Evolutionary conservation across 2,797 vertebrate genomes (phyloP).

Genomic region (Lutjanus campechanus): DNA sequence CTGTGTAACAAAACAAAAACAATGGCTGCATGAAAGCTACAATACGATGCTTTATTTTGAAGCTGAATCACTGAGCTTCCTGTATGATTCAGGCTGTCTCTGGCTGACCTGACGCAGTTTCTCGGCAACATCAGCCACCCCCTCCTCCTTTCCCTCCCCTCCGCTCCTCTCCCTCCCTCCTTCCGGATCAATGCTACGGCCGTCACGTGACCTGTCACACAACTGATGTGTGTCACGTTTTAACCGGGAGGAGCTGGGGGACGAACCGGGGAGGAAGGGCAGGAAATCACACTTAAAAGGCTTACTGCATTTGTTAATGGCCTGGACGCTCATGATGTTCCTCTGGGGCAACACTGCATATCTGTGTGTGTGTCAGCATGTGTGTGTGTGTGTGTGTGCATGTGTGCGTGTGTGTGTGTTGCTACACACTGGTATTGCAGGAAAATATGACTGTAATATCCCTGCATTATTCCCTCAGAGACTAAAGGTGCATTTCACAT

Average conservation of each 20-base stretch:
- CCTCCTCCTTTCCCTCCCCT: slow-evolving; percentile 72
- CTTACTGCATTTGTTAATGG: slow-evolving; percentile 64
- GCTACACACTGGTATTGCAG: not conserved
- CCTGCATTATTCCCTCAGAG: slow-evolving; percentile 5
- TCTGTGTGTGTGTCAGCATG: slow-evolving; percentile 5
- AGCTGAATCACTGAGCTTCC: slow-evolving; percentile 28
- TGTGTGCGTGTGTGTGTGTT: not conserved
- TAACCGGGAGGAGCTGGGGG: slow-evolving; percentile 78
- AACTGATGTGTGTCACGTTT: slow-evolving; percentile 84
- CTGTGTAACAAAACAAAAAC: not conserved
- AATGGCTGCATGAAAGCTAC: no score
- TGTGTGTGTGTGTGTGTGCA: not conserved
- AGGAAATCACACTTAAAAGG: slow-evolving; percentile 70
- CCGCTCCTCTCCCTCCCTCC: slow-evolving; percentile 73
- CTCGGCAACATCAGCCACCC: slow-evolving; percentile 79
- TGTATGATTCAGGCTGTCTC: slow-evolving; percentile 30
- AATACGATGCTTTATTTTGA: slow-evolving; percentile 62
- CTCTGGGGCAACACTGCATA: slow-evolving; percentile 11
- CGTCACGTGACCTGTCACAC: slow-evolving; percentile 89
- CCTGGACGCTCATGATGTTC: slow-evolving; percentile 22
- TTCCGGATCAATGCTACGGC: slow-evolving; percentile 79
- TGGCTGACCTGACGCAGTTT: slow-evolving; percentile 73
- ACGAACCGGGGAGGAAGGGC: slow-evolving; percentile 68
- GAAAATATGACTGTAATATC: slow-evolving; percentile 28
- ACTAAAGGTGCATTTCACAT: not conserved